phyloP scores from a whole-genome alignment of 2,797 vertebrate genomes.

The Scolopax bukidnonensis region DNA sequence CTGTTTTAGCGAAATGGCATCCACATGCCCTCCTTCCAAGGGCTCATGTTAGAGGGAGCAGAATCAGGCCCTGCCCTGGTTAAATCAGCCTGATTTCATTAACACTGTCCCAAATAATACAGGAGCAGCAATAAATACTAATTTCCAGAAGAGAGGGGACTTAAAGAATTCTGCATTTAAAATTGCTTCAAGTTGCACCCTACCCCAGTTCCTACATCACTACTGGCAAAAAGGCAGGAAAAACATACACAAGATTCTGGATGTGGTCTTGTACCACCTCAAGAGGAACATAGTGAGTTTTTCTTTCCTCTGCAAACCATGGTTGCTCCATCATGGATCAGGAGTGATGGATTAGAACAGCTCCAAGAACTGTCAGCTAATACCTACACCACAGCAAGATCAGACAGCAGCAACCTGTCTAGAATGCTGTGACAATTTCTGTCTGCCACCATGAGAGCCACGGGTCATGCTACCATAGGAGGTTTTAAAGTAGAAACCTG shows the following conservation, averaged over 20 bases:
- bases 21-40: not conserved
- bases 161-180: not conserved
- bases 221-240: not conserved
- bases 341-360: conserved; percentile 14
- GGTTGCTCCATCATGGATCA: not conserved
- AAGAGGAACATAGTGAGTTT: not conserved
- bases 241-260: not conserved
- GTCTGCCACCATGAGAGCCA: not conserved
- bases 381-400: not conserved
- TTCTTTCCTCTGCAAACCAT: not conserved
- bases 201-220: not conserved
- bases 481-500: not conserved
- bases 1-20: not conserved
- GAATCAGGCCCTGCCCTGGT: not conserved
- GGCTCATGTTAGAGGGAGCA: not conserved
- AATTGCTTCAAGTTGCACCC: not conserved
- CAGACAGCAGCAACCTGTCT: conserved; percentile 5
- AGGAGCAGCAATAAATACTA: not conserved
- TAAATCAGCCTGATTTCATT: not conserved
- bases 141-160: not conserved
- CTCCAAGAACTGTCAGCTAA: not conserved
- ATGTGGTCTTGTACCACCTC: not conserved
- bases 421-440: conserved; percentile 17
- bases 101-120: not conserved
- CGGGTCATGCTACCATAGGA: not conserved